These are phyloP conservation scores for Crematogaster levior DNA, from an alignment of 2,888 invertebrate species.

Conservation along the genomic window DNA sequence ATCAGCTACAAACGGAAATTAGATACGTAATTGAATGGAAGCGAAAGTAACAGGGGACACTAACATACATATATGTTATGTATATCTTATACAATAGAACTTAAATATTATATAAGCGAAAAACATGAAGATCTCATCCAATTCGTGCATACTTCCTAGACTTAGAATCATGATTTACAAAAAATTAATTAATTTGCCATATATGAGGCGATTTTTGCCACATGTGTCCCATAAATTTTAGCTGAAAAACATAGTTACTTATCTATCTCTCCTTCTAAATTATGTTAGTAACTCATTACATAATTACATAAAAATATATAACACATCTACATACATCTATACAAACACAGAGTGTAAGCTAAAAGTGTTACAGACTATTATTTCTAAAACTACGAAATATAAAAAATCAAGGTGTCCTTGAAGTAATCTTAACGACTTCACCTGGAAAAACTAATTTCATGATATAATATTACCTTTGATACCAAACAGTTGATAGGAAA, in stretches of 20 bases:
- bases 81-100: conserved; percentile 5
- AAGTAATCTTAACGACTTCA: too few species aligned
- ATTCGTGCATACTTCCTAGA: not conserved
- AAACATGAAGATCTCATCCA: conserved; percentile 4
- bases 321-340: not conserved
- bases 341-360: too few species aligned
- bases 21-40: not conserved
- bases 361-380: too few species aligned
- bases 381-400: too few species aligned
- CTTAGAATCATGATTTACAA: conserved; percentile 1
- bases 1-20: not conserved
- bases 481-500: too few species aligned
- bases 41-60: not conserved
- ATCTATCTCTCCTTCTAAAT: conserved; percentile 1
- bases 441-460: too few species aligned
- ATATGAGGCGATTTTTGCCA: conserved; percentile 34
- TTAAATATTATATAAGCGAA: conserved; percentile 16
- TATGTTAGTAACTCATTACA: conserved; percentile 14
- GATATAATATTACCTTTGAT: too few species aligned
- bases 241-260: conserved; percentile 37
- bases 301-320: conserved; percentile 49
- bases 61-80: conserved; percentile 7
- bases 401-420: too few species aligned
- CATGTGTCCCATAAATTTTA: conserved; percentile 53
- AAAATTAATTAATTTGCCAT: conserved; percentile 37